A percentile compares a stretch with the other conserved stretches of the same genome.
These are phyloP conservation scores for Stegana nigrithorax DNA, from an alignment of 2,888 invertebrate species.

Conservation along the genomic window DNA sequence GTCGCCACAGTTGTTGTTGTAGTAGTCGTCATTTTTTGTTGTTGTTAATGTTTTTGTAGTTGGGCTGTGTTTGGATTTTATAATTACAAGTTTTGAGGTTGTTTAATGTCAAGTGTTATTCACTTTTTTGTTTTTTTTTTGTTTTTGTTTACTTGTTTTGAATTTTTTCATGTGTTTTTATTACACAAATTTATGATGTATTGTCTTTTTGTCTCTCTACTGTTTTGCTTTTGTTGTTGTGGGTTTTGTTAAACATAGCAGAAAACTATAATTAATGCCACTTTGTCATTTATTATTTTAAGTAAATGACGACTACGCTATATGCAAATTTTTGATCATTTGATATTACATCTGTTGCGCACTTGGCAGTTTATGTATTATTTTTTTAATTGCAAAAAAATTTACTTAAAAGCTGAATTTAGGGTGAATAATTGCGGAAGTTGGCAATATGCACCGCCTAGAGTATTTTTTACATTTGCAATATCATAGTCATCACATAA, in stretches of 20 bases:
- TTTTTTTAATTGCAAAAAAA: too few species aligned
- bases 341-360: too few species aligned
- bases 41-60: not conserved
- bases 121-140: not conserved
- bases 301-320: too few species aligned
- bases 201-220: not conserved
- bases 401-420: too few species aligned
- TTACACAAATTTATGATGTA: slow-evolving; percentile 6
- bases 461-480: too few species aligned
- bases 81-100: slow-evolving; percentile 15
- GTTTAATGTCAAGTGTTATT: slow-evolving; percentile 19
- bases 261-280: slow-evolving; percentile 4
- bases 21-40: not conserved
- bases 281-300: too few species aligned
- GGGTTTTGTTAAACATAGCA: not conserved
- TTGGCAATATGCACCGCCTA: too few species aligned
- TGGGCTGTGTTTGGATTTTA: slow-evolving; percentile 7
- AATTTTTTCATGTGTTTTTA: not conserved
- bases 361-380: too few species aligned
- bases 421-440: too few species aligned
- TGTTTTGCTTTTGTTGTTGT: not conserved
- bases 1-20: not conserved
- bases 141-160: not conserved
- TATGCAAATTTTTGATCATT: too few species aligned
- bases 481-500: too few species aligned